Conservation (phyloP, 2,797 vertebrate genomes). For the Acipenser oxyrinchus region DNA sequence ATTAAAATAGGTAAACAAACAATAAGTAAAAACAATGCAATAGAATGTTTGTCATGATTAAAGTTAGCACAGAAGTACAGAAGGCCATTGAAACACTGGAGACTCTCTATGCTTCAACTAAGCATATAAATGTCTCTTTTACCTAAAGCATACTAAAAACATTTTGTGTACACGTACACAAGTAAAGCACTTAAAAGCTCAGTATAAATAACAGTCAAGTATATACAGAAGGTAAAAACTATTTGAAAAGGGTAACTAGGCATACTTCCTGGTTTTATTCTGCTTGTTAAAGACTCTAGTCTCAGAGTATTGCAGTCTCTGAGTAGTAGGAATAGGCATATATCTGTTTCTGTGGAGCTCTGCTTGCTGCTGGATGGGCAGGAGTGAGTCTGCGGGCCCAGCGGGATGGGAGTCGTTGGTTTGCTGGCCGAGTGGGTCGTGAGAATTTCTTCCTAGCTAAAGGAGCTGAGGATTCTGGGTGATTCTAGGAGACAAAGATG, state of each 20-base stretch:
- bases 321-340: conserved; percentile 61
- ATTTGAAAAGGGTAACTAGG: conserved; percentile 14
- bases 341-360: conserved; percentile 38
- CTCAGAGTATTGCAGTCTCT: conserved; percentile 62
- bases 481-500: conserved; percentile 22
- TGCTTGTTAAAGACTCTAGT: not conserved
- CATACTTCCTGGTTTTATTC: conserved; percentile 20
- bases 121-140: conserved; percentile 15
- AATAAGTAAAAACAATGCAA: conserved; percentile 14
- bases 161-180: conserved; percentile 22
- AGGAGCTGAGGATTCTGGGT: too few relatives aligned
- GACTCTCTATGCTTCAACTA: conserved; percentile 35
- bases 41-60: conserved; percentile 14
- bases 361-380: too few relatives aligned
- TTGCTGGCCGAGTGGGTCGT: conserved; percentile 80
- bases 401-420: conserved; percentile 81
- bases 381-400: conserved; percentile 66
- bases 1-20: conserved; percentile 28
- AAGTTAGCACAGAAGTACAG: conserved; percentile 46
- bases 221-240: conserved; percentile 40
- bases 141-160: conserved; percentile 35
- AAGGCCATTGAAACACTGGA: conserved; percentile 46
- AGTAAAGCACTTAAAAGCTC: conserved; percentile 43
- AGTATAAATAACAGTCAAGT: conserved; percentile 32
- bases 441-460: conserved; percentile 74